Base-by-base conservation (phyloP, 2,888 invertebrate genomes). In the Amiota mariae region DNA sequence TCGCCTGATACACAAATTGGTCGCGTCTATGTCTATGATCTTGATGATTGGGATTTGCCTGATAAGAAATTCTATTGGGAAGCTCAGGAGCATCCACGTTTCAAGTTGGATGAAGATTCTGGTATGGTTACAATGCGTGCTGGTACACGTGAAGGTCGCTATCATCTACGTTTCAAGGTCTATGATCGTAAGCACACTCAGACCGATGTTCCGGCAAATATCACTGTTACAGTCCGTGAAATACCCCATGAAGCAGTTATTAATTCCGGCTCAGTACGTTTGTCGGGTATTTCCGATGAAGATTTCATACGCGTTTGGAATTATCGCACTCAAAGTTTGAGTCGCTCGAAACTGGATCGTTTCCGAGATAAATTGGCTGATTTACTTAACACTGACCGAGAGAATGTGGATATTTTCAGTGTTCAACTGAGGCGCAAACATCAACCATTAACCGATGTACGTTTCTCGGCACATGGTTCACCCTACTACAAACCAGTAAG, bases 31-130 rank as follows among this genome's bases (percentile, higher is more conserved):
- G 98, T 99, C 0, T 97, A 97, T 87, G 99, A 99, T 91, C 91
- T 96, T 78, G 99, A 99, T 90, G 99, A 99, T 89, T 99, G 99
- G 99, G 99, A 99, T 91, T 91, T 98, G 78, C 96, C 96, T 0
- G 98, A 99, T 89, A 99, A 99, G 90, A 97, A 96, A 86, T 99
- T 98, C 91, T 97, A 96, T 88, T 98, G 97, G 97, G 97, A 97
- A 87, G 93, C 93, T 64, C 91, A 93, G 72, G 96, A 96, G 87
- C 96, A 97, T 91, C 94, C 95, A 1, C 93, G 94, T 81, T 98
- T 98, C 89, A 95, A 95, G 76, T 91, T 98, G 47, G 95, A 98
- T 88, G 95, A 96, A 89, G 96, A 97, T 87, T 95, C 96, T 0
- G 98, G 98, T 18, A 96, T 97, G 95, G 95, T 99, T 81, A 96